Conservation (phyloP, 2,888 invertebrate genomes). For the Tromatobia lineatoria region DNA sequence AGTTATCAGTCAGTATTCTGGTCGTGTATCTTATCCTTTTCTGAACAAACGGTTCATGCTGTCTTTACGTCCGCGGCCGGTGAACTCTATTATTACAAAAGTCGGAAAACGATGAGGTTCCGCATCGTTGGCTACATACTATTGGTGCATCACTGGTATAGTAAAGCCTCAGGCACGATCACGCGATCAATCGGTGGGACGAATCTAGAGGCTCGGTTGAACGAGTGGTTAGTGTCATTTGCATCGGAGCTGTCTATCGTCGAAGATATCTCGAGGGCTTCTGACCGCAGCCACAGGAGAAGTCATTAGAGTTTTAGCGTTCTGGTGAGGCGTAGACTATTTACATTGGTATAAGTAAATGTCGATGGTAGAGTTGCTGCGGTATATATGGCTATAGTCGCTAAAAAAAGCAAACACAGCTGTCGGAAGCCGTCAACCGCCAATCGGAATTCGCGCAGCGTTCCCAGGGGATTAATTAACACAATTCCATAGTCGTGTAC, state of each 20-base stretch:
- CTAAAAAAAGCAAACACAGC: not conserved
- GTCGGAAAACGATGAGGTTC: constrained; percentile 31
- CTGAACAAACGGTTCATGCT: not conserved
- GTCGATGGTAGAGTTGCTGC: not conserved
- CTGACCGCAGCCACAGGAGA: constrained; percentile 27
- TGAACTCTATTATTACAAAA: constrained; percentile 34
- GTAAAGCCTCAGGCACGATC: constrained; percentile 29
- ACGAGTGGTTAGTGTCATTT: constrained; percentile 49
- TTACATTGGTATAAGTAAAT: constrained; percentile 25
- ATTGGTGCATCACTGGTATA: constrained; percentile 12
- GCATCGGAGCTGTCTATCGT: constrained; percentile 26
- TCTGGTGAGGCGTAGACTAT: constrained; percentile 24
- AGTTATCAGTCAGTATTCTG: not conserved
- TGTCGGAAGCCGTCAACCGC: constrained; percentile 47
- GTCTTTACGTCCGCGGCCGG: constrained; percentile 10
- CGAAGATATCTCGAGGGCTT: constrained; percentile 29
- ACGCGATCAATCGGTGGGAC: constrained; percentile 51
- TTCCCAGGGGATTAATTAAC: constrained; percentile 47
- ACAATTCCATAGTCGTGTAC: constrained; percentile 13
- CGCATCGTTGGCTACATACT: constrained; percentile 21
- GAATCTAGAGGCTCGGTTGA: constrained; percentile 25
- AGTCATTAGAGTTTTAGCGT: constrained; percentile 36
- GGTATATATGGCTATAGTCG: not conserved
- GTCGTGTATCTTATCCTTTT: not conserved
- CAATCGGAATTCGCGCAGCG: constrained; percentile 20